These are phyloP conservation scores for Druon quercuslanigerum DNA, from an alignment of 1,140 invertebrate species.

Conservation along the genomic window DNA sequence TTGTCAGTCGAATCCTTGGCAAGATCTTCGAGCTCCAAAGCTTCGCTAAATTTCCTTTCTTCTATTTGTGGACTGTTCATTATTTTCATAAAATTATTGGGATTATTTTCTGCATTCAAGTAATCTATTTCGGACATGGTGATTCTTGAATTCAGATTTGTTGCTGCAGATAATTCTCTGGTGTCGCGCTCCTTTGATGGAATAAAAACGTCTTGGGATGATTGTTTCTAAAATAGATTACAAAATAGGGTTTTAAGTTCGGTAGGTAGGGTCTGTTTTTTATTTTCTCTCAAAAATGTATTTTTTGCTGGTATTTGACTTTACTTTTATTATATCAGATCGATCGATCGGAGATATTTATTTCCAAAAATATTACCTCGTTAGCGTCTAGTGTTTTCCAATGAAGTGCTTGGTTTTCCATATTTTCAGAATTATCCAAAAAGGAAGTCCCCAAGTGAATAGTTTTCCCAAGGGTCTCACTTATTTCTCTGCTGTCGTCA, in stretches of 20 bases:
- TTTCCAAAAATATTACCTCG: neutral
- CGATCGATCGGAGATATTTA: too few species aligned
- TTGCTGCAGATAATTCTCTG: conserved; percentile 13
- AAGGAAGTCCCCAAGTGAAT: neutral
- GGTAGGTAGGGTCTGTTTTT: neutral
- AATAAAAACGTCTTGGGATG: neutral
- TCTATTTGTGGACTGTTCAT: conserved; percentile 12
- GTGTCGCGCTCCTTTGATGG: neutral
- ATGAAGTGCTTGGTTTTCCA: neutral
- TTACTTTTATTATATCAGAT: too few species aligned
- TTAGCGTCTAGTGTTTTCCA: conserved; percentile 28
- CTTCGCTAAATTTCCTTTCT: conserved; percentile 39
- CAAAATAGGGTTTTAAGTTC: too few species aligned
- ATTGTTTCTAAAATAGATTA: too few species aligned
- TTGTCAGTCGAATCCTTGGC: conserved; percentile 31
- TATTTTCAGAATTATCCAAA: neutral
- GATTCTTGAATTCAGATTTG: conserved; percentile 6
- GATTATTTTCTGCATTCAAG: neutral
- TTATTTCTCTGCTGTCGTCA: too few species aligned
- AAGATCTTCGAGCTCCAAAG: conserved; percentile 49
- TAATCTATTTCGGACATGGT: neutral
- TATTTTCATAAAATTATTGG: neutral
- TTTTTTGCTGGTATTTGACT: too few species aligned
- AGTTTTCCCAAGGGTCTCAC: too few species aligned
- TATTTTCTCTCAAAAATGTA: neutral